Evolutionary conservation across 2,113 vertebrate species (phyloP), one percentile per base, ranked within the genome.

Genomic region (Scalopus aquaticus): DNA sequence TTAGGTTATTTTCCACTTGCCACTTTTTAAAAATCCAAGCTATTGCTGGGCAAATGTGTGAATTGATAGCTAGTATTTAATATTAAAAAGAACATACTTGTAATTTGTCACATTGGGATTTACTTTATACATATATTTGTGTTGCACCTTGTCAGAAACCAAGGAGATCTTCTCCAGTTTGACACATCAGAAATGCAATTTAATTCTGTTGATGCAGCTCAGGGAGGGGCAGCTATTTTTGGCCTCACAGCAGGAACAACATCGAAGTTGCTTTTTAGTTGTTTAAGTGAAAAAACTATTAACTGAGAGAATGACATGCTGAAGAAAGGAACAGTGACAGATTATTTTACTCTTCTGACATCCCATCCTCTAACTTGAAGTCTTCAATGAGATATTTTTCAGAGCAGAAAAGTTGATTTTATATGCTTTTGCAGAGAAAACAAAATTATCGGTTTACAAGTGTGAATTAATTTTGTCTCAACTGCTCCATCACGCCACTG

Each of bases 51-150:
- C 16, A 93, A 88, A 94, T 87, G 54, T 51, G 42, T 84, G 90
- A 83, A 95, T 65, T 96, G 58, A 93, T 90, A 78, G 26, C 37
- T 70, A 80, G 42, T 64, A 79, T 94, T 95, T 94, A 65, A 70
- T 60, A 51, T 42, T 67, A 89, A 73, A 79, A 64, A 51, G 20
- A 70, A 58, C 30, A 56, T 26, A 5, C 30, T 15, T 92, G 9
- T 49, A 54, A 96, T 76, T 85, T 79, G 46, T 85, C 81, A 83
- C 16, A 58, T 90, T 46, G 49, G 35, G 13, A 72, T 89, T 58
- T 0, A 15, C 1, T 79, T 90, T 76, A 32, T 46, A 19, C 22
- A 28, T 65, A 44, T 67, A 74, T 88, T 20, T 94, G 9, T 83
- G 44, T 86, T 92, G 16, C 0, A 86, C 20, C 44, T 16, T 49